These are phyloP conservation scores for Meandrina meandrites DNA, from an alignment of 92 coral and sea anemone genomes.

Conservation along the genomic window DNA sequence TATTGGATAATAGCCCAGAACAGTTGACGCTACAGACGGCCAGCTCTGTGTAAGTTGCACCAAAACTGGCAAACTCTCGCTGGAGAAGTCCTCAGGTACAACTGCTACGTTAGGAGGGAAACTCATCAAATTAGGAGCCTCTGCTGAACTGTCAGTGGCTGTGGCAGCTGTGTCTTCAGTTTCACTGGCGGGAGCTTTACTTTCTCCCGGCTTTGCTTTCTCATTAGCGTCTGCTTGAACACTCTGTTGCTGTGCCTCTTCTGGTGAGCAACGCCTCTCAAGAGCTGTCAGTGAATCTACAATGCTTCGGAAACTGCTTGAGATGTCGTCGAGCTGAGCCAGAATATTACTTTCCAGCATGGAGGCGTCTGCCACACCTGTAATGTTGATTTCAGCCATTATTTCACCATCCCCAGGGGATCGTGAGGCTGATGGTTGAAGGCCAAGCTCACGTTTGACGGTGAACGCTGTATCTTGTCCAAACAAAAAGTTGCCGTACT, in stretches of 20 bases:
- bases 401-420: slow-evolving; percentile 35
- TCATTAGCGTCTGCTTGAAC: neutral
- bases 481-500: slow-evolving; percentile 58
- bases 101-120: neutral
- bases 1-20: slow-evolving; percentile 72
- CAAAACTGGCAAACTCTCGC: slow-evolving; percentile 67
- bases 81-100: slow-evolving; percentile 24
- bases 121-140: slow-evolving; percentile 8
- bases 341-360: slow-evolving; percentile 73
- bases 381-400: slow-evolving; percentile 77
- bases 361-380: slow-evolving; percentile 67
- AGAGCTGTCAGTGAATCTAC: slow-evolving; percentile 80
- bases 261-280: slow-evolving; percentile 49
- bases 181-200: slow-evolving; percentile 2
- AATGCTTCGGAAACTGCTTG: slow-evolving; percentile 77
- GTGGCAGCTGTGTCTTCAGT: slow-evolving; percentile 37
- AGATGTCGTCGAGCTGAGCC: slow-evolving; percentile 86
- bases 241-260: neutral
- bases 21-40: slow-evolving; percentile 81
- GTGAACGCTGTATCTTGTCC: slow-evolving; percentile 55
- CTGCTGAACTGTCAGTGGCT: slow-evolving; percentile 25
- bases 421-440: slow-evolving; percentile 21
- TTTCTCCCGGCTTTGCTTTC: slow-evolving; percentile 19
- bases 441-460: slow-evolving; percentile 28
- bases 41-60: slow-evolving; percentile 81